These are phyloP conservation scores for Tokudaia muenninki DNA, from an alignment of 2,797 vertebrate species.

Conservation along the genomic window DNA sequence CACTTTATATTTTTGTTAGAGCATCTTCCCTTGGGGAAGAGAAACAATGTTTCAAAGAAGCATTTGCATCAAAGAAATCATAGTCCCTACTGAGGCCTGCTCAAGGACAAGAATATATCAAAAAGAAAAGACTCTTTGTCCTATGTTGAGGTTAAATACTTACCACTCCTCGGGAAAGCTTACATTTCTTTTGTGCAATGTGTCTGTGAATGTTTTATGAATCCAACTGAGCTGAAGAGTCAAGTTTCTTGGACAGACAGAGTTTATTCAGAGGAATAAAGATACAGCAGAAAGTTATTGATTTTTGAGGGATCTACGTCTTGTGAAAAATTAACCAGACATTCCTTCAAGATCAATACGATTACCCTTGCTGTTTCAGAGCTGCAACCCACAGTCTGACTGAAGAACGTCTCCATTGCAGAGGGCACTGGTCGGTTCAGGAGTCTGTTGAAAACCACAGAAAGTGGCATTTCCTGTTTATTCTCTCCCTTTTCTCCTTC, in stretches of 20 bases:
- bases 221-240: conserved; percentile 93
- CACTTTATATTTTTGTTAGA: neutral
- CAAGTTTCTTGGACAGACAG: conserved; percentile 95
- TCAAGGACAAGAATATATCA: conserved; percentile 81
- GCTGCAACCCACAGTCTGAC: conserved; percentile 79
- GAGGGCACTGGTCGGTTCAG: neutral
- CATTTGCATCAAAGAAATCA: conserved; percentile 35
- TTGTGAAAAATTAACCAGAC: conserved; percentile 98
- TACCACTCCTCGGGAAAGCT: conserved; percentile 83
- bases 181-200: conserved; percentile 87
- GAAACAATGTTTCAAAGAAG: conserved; percentile 2
- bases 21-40: neutral
- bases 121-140: conserved; percentile 81
- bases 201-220: conserved; percentile 93
- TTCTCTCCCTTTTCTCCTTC: neutral
- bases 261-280: conserved; percentile 96
- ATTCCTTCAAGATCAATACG: conserved; percentile 94
- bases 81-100: conserved; percentile 44
- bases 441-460: conserved; percentile 52
- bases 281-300: conserved; percentile 95
- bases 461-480: neutral
- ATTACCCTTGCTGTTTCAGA: conserved; percentile 87
- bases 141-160: conserved; percentile 86
- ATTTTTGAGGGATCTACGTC: conserved; percentile 94
- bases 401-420: conserved; percentile 53